phyloP scores from a whole-genome alignment of 1,140 invertebrate species.

The Eueides isabella region DNA sequence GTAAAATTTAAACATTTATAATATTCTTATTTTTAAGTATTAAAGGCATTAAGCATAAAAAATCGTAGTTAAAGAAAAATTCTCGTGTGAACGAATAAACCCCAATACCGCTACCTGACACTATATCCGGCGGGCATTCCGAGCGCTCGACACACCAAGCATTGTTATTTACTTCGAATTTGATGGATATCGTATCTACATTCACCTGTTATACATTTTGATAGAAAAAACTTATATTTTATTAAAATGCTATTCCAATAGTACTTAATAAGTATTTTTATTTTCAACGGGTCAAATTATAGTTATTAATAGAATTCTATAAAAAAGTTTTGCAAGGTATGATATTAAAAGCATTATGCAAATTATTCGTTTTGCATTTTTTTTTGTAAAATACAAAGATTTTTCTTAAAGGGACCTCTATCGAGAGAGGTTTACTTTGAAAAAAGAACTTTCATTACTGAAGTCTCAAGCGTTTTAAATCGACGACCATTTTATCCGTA shows the following conservation, averaged over 20 bases:
- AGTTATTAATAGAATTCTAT: too few relatives aligned
- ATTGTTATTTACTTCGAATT: slow-evolving; percentile 36
- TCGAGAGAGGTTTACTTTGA: not conserved
- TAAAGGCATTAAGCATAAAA: not conserved
- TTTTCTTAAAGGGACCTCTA: not conserved
- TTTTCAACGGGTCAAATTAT: too few relatives aligned
- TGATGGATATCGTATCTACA: slow-evolving; percentile 27
- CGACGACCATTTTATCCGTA: slow-evolving; percentile 56
- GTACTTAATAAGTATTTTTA: not conserved
- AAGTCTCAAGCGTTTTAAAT: slow-evolving; percentile 30
- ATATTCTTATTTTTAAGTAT: not conserved
- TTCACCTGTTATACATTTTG: not conserved
- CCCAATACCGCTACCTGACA: slow-evolving; percentile 51
- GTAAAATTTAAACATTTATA: not conserved
- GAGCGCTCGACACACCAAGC: slow-evolving; percentile 31
- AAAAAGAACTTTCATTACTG: slow-evolving; percentile 1
- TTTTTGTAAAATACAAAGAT: not conserved
- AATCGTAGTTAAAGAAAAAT: not conserved
- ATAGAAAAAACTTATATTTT: not conserved
- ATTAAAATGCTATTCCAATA: not conserved
- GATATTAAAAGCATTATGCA: too few relatives aligned
- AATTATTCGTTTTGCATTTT: too few relatives aligned
- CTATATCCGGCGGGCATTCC: slow-evolving; percentile 64
- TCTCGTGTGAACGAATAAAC: slow-evolving; percentile 24
- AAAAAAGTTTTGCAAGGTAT: too few relatives aligned